phyloP scores from a whole-genome alignment of 2,888 invertebrate genomes.

The Drosophila setosimentum region DNA sequence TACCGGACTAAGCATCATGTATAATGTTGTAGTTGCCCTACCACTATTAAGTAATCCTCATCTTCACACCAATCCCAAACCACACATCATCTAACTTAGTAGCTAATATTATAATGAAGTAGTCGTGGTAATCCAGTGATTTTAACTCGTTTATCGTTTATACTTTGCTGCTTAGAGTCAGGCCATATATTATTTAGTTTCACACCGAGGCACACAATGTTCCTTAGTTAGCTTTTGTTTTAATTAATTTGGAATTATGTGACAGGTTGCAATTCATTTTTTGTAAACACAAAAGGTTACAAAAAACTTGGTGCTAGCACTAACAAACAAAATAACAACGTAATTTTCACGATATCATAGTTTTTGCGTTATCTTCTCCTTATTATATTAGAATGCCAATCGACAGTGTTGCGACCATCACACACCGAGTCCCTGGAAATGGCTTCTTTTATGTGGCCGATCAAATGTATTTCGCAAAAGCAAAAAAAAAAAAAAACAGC shows the following conservation, averaged over 20 bases:
- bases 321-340: not conserved
- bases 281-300: constrained; percentile 20
- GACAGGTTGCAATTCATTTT: constrained; percentile 35
- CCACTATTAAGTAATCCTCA: constrained; percentile 22
- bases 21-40: constrained; percentile 24
- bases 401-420: not conserved
- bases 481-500: not conserved
- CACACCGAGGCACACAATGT: constrained; percentile 46
- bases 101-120: constrained; percentile 38
- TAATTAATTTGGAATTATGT: constrained; percentile 25
- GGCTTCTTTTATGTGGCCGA: not conserved
- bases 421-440: not conserved
- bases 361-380: not conserved
- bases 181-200: constrained; percentile 37
- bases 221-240: constrained; percentile 64
- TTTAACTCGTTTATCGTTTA: constrained; percentile 39
- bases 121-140: constrained; percentile 38
- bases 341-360: not conserved
- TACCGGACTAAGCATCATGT: constrained; percentile 28
- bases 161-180: constrained; percentile 16
- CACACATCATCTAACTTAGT: constrained; percentile 18
- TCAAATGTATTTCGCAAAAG: not conserved
- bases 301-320: constrained; percentile 1
- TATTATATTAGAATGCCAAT: constrained; percentile 8
- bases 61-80: constrained; percentile 3